Evolutionary conservation across 2,797 vertebrate species (phyloP), one percentile per base, ranked within the genome.

Genomic region (Pagetopsis macropterus): DNA sequence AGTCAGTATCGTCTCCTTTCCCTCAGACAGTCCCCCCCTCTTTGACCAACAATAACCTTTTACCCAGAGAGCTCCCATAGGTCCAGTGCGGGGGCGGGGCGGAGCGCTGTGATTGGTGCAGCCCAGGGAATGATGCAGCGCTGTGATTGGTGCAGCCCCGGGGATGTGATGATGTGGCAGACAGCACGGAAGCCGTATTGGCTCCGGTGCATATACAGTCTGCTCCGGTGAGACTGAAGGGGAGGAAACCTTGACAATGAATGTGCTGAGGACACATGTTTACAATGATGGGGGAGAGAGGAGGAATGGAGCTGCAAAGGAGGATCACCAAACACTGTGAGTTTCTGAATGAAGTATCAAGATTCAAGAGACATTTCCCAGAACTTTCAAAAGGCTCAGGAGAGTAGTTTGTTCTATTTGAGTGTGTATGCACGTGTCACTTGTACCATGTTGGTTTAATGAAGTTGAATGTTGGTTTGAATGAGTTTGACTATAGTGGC

Each of bases 171-270:
- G 89, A 90, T 76, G 81, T 83, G 86, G 80, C 78, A 55, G 46
- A 23, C 63, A 17, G 27, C 5, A 4, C 52, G 54, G 15, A 3
- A n/a, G 44, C 11, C 0, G 49, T 0, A 94, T 94, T 94, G 93
- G 94, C 82, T 85, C 31, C 23, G 59, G 50, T 5, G 9, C 19
- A 19, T n/a, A n/a, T 19, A 19, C 19, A 19, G 19, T 19, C 19
- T 19, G 94, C 82, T 85, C 31, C 23, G 59, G 50, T 5, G 9
- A 0, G 44, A 57, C 55, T 8, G 31, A 15, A 75, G 70, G 86
- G 94, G 94, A 48, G 91, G 93, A 76, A 85, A 54, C 86, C 85
- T 19, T 70, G 74, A 92, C 92, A 91, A 91, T 92, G 87, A 91
- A 77, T 66, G 52, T 80, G 78, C 88, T 84, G 81, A 78, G 72